Evolutionary conservation across 2,888 invertebrate species (phyloP).

Genomic region (Xiphydria camelus): DNA sequence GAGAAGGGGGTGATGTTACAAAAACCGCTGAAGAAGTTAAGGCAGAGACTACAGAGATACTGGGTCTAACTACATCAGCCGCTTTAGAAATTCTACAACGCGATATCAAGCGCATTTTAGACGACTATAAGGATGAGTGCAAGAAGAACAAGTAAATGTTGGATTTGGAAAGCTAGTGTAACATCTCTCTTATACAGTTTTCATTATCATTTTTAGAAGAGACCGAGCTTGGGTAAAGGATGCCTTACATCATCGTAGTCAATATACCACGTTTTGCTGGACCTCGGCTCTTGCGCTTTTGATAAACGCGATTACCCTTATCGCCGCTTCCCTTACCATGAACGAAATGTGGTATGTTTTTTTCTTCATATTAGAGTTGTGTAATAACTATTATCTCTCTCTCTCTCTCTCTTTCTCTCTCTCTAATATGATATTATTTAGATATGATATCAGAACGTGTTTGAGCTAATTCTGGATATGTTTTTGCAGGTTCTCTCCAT

Average conservation of each 20-base stretch:
- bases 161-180: neutral
- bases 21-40: conserved; percentile 25
- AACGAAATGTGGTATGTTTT: conserved; percentile 34
- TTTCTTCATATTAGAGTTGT: no score
- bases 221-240: conserved; percentile 61
- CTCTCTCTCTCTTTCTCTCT: neutral
- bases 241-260: conserved; percentile 62
- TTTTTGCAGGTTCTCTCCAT: conserved; percentile 55
- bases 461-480: conserved; percentile 22
- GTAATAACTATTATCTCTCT: neutral
- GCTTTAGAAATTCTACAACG: conserved; percentile 72
- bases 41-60: conserved; percentile 28
- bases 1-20: conserved; percentile 20
- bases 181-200: no score
- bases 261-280: conserved; percentile 70
- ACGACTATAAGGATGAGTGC: conserved; percentile 66
- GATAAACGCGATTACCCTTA: conserved; percentile 61
- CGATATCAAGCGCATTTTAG: conserved; percentile 69
- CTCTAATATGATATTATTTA: conserved; percentile 1
- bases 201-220: conserved; percentile 54
- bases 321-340: conserved; percentile 54
- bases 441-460: conserved; percentile 3
- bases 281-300: conserved; percentile 65
- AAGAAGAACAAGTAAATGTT: conserved; percentile 60
- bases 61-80: conserved; percentile 69